Evolutionary conservation across 1,140 invertebrate species (phyloP), one percentile per base, ranked within the genome.

Genomic region (Popillia japonica): DNA sequence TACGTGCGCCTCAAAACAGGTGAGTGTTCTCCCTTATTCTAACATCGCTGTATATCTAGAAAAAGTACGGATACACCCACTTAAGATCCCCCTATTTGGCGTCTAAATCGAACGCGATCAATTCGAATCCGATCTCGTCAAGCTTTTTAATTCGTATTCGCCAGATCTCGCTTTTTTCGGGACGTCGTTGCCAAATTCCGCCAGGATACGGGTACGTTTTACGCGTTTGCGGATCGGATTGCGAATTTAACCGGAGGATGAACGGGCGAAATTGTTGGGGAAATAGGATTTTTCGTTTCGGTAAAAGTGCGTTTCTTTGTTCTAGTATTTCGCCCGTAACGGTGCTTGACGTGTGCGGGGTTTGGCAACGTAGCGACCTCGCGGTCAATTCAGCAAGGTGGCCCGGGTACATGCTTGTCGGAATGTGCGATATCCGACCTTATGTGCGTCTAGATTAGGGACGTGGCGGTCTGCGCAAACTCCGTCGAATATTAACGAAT

Each of bases 321-420:
- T 68, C 61, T 27, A 34, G 17, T 68, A 55, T 48, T 48, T 68
- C 61, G 61, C 14, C 27, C 48, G 64, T 74, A 74, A 74, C 72
- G 34, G 72, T 74, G 40, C 41, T 42, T 42, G n/a, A 44, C 34
- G 72, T 41, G 34, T 20, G 27, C 27, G 27, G 27, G 34, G 41
- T 44, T 20, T 34, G 72, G 72, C 72, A 74, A 74, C 72, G 72
- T 74, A 40, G 72, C 72, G 41, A 41, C 72, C 72, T 74, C 72
- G 72, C 72, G 72, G 72, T 74, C 72, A 74, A 74, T 74, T 44
- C 72, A 74, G 72, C 72, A 74, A 74, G 72, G 72, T 74, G 72
- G 72, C 72, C 41, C 22, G 72, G 72, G 34, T 74, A 42, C 72
- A 74, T n/a, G 72, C 72, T 40, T 74, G 11, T 42, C 40, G 4